Percentiles rank a stretch among this genome's conserved stretches.
These are phyloP conservation scores for Conomelus anceps DNA, from an alignment of 2,888 invertebrate species.

Conservation along the genomic window DNA sequence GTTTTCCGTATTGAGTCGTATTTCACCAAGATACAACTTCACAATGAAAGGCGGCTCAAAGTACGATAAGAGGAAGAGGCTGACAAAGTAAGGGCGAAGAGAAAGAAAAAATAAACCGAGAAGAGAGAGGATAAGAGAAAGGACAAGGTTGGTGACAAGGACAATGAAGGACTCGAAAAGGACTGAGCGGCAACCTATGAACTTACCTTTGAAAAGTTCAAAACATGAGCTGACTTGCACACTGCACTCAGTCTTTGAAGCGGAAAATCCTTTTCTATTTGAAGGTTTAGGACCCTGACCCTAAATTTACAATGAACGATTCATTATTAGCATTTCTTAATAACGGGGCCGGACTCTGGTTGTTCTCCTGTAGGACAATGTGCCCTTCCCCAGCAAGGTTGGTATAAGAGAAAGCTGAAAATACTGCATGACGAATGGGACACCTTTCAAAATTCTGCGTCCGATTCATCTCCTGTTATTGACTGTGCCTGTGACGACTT, in stretches of 20 bases:
- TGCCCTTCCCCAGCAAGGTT: background rate
- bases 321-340: background rate
- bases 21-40: background rate
- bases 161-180: too few relatives aligned
- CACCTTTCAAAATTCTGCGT: background rate
- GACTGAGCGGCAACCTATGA: background rate
- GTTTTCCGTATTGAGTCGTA: background rate
- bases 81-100: background rate
- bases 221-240: background rate
- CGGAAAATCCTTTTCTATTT: background rate
- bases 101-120: background rate
- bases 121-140: background rate
- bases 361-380: background rate
- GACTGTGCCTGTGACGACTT: background rate
- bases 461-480: background rate
- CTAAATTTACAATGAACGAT: background rate
- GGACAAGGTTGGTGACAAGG: too few relatives aligned
- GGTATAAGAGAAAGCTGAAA: background rate
- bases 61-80: background rate
- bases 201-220: background rate
- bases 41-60: background rate
- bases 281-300: background rate
- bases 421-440: background rate
- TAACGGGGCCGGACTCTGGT: too few relatives aligned
- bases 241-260: background rate